phyloP scores from a whole-genome alignment of 2,797 vertebrate species.

The Somateria mollissima region DNA sequence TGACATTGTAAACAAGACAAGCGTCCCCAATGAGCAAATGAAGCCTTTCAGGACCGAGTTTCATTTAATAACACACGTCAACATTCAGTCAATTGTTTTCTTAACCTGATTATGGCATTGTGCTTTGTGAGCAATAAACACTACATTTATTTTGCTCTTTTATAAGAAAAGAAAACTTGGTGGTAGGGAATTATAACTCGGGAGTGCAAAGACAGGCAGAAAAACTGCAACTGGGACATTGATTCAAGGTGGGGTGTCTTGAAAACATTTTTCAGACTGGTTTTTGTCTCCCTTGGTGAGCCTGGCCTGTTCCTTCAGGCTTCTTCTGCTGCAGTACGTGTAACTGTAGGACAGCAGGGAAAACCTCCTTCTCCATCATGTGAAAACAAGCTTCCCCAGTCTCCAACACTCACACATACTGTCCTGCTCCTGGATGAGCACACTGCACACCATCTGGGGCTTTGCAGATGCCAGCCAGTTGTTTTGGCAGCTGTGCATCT shows the following conservation, averaged over 20 bases:
- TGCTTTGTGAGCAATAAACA: not conserved
- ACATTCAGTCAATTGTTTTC: conserved; percentile 7
- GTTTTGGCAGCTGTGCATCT: fast-evolving
- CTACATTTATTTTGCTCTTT: not conserved
- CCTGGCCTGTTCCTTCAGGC: not conserved
- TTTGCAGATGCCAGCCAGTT: fast-evolving
- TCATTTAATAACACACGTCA: not conserved
- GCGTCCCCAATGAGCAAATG: not conserved
- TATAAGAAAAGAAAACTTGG: not conserved
- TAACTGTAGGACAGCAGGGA: not conserved
- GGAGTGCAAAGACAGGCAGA: not conserved
- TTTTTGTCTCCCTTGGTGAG: not conserved
- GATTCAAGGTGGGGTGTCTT: not conserved
- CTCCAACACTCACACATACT: not conserved
- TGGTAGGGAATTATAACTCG: not conserved
- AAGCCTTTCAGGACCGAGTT: conserved; percentile 26
- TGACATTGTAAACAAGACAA: not conserved
- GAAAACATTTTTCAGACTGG: not conserved
- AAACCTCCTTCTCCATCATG: not conserved
- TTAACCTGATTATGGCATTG: not conserved
- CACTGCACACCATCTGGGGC: not conserved
- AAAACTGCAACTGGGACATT: not conserved
- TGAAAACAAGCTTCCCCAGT: not conserved
- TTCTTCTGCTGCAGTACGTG: not conserved
- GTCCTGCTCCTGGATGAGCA: not conserved